Conservation (phyloP, 2,888 invertebrate species). For the Meliscaeva auricollis region DNA sequence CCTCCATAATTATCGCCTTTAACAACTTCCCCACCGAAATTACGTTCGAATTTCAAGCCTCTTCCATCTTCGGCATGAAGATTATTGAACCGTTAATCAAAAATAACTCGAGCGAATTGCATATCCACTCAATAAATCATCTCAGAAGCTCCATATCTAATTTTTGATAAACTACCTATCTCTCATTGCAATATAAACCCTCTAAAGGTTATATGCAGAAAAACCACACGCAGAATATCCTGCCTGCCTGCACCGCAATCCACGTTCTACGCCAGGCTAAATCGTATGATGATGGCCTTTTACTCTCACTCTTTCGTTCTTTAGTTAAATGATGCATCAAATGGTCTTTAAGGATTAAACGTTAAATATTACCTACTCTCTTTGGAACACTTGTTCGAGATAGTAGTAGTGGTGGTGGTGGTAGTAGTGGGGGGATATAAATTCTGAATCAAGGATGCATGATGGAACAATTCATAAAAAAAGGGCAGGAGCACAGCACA, state of each 20-base stretch:
- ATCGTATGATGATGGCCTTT: background rate
- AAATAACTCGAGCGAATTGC: slow-evolving; percentile 15
- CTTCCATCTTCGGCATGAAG: background rate
- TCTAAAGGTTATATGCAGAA: slow-evolving; percentile 21
- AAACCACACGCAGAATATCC: slow-evolving; percentile 33
- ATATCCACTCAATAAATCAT: slow-evolving; percentile 42
- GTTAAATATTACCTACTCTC: slow-evolving; percentile 69
- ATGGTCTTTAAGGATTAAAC: slow-evolving; percentile 75
- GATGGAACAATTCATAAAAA: slow-evolving; percentile 45
- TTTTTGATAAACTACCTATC: slow-evolving; percentile 66
- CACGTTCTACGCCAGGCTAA: background rate
- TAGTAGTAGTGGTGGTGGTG: background rate
- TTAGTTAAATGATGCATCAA: slow-evolving; percentile 76
- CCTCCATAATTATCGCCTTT: no score
- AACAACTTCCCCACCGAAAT: no score
- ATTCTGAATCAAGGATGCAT: slow-evolving; percentile 50
- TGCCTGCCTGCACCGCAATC: background rate
- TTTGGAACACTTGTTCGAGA: slow-evolving; percentile 30
- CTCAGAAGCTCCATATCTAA: slow-evolving; percentile 67
- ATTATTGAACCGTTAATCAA: slow-evolving; percentile 17
- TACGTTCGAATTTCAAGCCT: no score
- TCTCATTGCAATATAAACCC: slow-evolving; percentile 7
- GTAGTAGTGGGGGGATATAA: slow-evolving; percentile 67
- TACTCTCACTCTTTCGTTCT: slow-evolving; percentile 40
- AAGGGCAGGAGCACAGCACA: background rate